Conservation (phyloP, 2,888 invertebrate species). For the Norana najaformis region DNA sequence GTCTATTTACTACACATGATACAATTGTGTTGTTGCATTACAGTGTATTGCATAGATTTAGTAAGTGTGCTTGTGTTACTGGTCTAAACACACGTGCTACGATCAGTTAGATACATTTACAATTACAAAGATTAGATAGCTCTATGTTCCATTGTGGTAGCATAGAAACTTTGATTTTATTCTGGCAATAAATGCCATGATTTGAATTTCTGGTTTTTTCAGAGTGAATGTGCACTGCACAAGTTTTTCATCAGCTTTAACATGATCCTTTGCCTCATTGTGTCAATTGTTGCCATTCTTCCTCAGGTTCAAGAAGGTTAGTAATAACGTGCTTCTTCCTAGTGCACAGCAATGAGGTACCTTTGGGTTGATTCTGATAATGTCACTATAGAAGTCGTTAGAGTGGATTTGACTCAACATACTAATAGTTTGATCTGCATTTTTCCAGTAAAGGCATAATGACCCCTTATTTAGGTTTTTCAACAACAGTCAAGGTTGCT, state of each 20-base stretch:
- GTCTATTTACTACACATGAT: constrained; percentile 14
- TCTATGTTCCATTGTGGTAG: neutral
- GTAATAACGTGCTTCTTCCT: neutral
- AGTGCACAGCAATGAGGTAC: no score
- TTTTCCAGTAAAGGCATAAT: no score
- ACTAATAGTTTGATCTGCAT: no score
- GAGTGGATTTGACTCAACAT: neutral
- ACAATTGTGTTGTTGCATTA: neutral
- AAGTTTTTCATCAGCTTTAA: constrained; percentile 97
- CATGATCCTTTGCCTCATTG: constrained; percentile 81
- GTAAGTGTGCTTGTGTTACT: neutral
- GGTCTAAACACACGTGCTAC: no score
- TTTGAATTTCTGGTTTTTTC: constrained; percentile 15
- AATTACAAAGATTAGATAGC: neutral
- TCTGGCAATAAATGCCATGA: constrained; percentile 8
- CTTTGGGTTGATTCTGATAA: no score
- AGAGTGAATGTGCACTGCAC: constrained; percentile 78
- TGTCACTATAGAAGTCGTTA: no score
- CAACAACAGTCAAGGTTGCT: no score
- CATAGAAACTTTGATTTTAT: neutral
- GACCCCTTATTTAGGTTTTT: no score
- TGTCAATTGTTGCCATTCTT: constrained; percentile 83
- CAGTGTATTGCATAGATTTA: neutral
- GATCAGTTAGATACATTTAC: no score
- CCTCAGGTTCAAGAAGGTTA: constrained; percentile 84